These are phyloP conservation scores for Burhinus bistriatus DNA, from an alignment of 2,113 vertebrate species.

Conservation along the genomic window DNA sequence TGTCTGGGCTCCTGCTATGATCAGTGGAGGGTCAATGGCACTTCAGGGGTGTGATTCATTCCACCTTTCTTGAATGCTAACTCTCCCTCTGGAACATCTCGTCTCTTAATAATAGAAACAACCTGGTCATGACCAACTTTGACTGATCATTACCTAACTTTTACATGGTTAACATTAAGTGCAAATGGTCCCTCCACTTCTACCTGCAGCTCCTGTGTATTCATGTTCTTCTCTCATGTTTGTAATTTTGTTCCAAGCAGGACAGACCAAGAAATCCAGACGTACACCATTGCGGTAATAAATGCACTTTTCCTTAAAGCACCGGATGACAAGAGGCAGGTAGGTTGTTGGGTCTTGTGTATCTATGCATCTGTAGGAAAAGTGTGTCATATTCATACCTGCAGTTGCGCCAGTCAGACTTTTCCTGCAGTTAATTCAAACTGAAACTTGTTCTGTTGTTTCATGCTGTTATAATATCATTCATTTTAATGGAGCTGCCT, in stretches of 20 bases:
- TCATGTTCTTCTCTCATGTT: background rate
- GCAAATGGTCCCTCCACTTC: background rate
- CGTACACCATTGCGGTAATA: constrained; percentile 95
- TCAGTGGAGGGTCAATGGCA: background rate
- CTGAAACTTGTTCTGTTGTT: background rate
- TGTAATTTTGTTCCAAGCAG: constrained; percentile 67
- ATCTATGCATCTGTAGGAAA: background rate
- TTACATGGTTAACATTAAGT: background rate
- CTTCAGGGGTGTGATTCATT: background rate
- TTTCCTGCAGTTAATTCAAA: background rate
- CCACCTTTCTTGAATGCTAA: background rate
- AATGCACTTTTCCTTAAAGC: constrained; percentile 98
- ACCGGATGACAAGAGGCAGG: constrained; percentile 96
- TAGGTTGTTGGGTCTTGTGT: constrained; percentile 44
- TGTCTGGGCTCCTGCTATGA: background rate
- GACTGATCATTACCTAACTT: background rate
- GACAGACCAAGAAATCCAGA: constrained; percentile 98
- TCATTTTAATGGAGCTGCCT: background rate
- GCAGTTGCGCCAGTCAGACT: background rate
- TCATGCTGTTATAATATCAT: background rate
- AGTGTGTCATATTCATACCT: background rate
- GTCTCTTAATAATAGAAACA: background rate
- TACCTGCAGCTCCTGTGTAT: background rate
- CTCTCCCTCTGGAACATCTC: background rate
- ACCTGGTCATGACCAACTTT: background rate